Evolutionary conservation across 2,888 invertebrate species (phyloP), one percentile per base, ranked within the genome.

Genomic region (Agrochola macilenta): DNA sequence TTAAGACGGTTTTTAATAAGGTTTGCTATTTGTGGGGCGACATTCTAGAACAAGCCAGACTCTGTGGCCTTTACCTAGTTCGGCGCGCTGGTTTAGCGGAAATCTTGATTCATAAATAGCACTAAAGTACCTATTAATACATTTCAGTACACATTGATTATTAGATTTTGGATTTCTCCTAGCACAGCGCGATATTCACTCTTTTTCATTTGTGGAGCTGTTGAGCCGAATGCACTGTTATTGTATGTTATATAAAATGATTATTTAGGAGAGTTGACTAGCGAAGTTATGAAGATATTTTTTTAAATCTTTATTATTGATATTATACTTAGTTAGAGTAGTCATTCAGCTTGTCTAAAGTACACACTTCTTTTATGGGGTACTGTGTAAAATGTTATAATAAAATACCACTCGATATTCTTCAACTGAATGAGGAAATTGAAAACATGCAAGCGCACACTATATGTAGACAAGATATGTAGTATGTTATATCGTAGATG

Each of bases 31-130:
- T 77, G 63, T 77, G 52, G 88, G 71, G 79, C 88, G 69, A 58
- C 78, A 79, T 84, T 82, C 79, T 79, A 75, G 78, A 66, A 43
- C 80, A 74, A 81, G 61, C 64, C 69, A 83, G 68, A 74, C 70
- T 70, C 70, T 23, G 74, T 81, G 79, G 60, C 87, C 87, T 87
- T 88, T 82, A 82, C 87, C 87, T 71, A 88, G 77, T 85, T 86
- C 39, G 54, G 61, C 49, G 57, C 74, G 76, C 64, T 65, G 77
- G 54, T 78, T 35, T 74, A 70, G 58, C 75, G 66, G 63, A 87
- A 84, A 80, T 83, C 58, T 78, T 71, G 39, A 68, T 65, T 78
- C 54, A 69, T 76, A 69, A 71, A 85, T 70, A 69, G 69, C 54
- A 57, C 7, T 73, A 58, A 79, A 58, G 49, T 26, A 49, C 49